Base-by-base conservation (phyloP, 2,113 vertebrate genomes). In the Lampris incognitus region DNA sequence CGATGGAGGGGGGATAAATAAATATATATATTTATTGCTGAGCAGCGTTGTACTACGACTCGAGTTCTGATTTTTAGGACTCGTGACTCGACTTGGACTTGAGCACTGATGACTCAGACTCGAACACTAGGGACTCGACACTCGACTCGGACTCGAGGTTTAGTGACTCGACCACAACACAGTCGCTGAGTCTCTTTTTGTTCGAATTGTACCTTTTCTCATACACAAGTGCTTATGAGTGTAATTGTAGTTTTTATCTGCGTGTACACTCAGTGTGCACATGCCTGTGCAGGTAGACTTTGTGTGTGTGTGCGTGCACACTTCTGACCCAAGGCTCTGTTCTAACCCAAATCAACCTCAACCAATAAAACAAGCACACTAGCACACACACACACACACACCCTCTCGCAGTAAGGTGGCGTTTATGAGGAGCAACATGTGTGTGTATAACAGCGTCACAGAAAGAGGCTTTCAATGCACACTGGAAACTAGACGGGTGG, bases 351-450 rank as follows among this genome's bases (percentile, higher is more conserved):
- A 75, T 78, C 81, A 80, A 76, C 46, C 58, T 73, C 11, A 72
- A 63, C 64, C 5, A 82, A 48, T 87, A 78, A 88, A 87, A 90
- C 36, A n/a, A 78, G 40, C 76, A 67, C 2, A 54, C 0, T 42
- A 73, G 55, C 56, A 84, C 38, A 64, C 82, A 84, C 52, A 54
- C 75, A 83, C 67, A 76, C 72, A 79, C 79, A 82, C 69, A 64
- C 66, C 63, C 59, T 75, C 82, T 86, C 78, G 75, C 83, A 79
- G 78, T 73, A 60, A 56, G 75, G 70, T 56, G 66, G 69, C 64
- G 62, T 87, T 86, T 83, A 92, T 74, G 81, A 67, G 83, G 74
- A 62, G 10, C 7, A 60, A 65, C 75, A 51, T 72, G 69, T 82
- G 74, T 82, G 39, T 58, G 64, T 51, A 24, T 24, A 10, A n/a